Conservation (phyloP, 2,113 vertebrate genomes). For the Rhea pennata region DNA sequence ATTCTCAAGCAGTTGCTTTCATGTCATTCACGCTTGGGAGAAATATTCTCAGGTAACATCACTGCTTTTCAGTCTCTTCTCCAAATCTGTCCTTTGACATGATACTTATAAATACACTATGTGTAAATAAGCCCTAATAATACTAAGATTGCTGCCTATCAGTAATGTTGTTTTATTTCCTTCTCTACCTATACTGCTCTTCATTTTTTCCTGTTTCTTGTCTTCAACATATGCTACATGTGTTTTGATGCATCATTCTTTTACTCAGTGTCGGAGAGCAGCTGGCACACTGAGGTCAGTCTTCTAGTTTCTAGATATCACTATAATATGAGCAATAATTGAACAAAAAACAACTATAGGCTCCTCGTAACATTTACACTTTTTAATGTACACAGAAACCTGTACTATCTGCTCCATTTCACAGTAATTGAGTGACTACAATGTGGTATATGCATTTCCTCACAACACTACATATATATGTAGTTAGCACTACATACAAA, state of each 20-base stretch:
- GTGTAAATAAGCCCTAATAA: slow-evolving; percentile 5
- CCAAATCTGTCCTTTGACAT: slow-evolving; percentile 9
- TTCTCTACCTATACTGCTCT: background rate
- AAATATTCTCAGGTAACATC: slow-evolving; percentile 6
- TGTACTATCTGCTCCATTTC: background rate
- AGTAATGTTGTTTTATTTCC: background rate
- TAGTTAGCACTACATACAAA: background rate
- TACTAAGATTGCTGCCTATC: background rate
- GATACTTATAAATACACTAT: background rate
- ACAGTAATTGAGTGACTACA: background rate
- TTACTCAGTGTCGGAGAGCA: background rate
- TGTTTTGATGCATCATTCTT: background rate
- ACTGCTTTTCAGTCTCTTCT: background rate
- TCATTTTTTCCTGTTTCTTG: background rate
- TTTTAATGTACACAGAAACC: background rate
- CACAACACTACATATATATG: background rate
- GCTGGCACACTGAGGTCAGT: background rate
- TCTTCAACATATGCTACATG: background rate
- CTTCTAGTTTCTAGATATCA: background rate
- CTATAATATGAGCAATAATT: background rate
- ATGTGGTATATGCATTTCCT: background rate
- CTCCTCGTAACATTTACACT: background rate
- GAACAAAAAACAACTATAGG: background rate
- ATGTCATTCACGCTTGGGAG: background rate
- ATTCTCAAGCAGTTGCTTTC: slow-evolving; percentile 28